Conservation (phyloP, 2,113 vertebrate species). For the Phasianus colchicus region DNA sequence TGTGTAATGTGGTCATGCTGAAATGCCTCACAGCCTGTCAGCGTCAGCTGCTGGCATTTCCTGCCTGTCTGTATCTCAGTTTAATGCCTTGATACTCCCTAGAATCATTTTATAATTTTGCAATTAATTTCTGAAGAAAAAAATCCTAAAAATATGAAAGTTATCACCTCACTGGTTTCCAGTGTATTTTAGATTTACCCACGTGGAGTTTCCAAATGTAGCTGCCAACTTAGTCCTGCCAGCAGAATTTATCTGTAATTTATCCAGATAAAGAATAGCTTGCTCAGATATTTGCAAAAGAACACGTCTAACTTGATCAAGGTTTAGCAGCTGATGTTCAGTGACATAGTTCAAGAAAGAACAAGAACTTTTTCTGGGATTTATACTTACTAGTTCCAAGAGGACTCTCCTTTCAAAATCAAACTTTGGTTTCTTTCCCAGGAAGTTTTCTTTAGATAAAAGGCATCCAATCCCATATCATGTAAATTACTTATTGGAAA, state of each 20-base stretch:
- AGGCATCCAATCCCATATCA: not conserved
- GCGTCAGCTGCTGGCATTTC: not conserved
- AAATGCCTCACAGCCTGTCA: not conserved
- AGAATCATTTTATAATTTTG: not conserved
- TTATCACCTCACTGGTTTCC: not conserved
- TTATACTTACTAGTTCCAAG: not conserved
- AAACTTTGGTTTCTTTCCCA: conserved; percentile 28
- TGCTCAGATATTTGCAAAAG: not conserved
- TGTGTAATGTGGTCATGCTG: not conserved
- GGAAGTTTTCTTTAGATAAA: conserved; percentile 19
- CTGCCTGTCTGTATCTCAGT: not conserved
- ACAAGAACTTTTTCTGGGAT: not conserved
- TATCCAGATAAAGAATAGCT: not conserved
- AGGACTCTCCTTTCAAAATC: not conserved
- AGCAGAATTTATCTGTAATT: not conserved
- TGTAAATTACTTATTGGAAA: conserved; percentile 8
- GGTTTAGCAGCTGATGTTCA: conserved; percentile 1
- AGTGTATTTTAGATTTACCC: not conserved
- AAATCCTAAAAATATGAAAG: not conserved
- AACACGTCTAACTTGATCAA: conserved; percentile 7
- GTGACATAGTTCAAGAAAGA: not conserved
- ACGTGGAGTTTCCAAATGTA: not conserved
- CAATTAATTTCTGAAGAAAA: not conserved
- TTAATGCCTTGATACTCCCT: not conserved
- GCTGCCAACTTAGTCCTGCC: not conserved